phyloP scores from a whole-genome alignment of 1,140 invertebrate species.

The Drosophila ironensis region DNA sequence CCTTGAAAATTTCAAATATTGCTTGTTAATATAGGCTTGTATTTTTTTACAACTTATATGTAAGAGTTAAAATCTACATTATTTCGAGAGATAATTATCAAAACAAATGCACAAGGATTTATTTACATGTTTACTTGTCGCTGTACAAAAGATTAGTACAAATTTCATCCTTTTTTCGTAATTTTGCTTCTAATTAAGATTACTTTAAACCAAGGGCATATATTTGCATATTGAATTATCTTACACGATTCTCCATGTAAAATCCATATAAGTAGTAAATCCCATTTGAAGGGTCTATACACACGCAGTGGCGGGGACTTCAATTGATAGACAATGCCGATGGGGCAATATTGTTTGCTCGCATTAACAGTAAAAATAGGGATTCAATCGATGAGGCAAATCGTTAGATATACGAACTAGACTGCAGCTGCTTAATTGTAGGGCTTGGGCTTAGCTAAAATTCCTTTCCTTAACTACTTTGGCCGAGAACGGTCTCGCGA shows the following conservation, averaged over 20 bases:
- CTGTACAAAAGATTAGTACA: constrained; percentile 12
- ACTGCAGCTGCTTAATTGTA: not conserved
- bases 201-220: constrained; percentile 7
- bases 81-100: not conserved
- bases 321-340: constrained; percentile 1
- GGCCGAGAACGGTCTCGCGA: constrained; percentile 86
- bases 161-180: not conserved
- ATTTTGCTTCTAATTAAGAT: too few species aligned
- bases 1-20: not conserved
- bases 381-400: not conserved
- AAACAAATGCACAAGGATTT: constrained; percentile 29
- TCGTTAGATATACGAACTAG: constrained; percentile 1
- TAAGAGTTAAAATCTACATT: not conserved
- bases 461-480: constrained; percentile 45
- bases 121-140: constrained; percentile 28
- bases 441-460: not conserved
- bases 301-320: too few species aligned
- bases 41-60: constrained; percentile 3
- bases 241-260: constrained; percentile 1
- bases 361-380: not conserved
- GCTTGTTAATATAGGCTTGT: not conserved
- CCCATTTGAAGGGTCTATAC: too few species aligned
- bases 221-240: constrained; percentile 1
- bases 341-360: not conserved
- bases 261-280: not conserved